A percentile compares a stretch with the other conserved stretches of the same genome.
Conservation (phyloP, 2,113 vertebrate genomes). For the Motacilla alba region DNA sequence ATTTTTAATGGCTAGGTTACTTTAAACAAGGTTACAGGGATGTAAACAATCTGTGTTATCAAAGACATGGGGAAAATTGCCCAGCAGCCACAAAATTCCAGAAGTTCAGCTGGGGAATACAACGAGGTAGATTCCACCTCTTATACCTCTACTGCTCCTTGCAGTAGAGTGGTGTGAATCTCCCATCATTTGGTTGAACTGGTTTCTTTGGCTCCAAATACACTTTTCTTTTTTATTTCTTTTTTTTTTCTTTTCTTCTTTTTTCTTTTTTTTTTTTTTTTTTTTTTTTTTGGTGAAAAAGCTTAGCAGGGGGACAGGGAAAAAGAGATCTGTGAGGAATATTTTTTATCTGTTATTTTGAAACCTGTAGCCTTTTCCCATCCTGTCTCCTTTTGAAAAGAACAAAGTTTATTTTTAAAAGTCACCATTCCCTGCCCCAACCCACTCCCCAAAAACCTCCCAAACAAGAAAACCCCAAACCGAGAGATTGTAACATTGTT, state of each 20-base stretch:
- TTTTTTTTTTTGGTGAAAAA: not conserved
- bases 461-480: not conserved
- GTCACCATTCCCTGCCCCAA: not conserved
- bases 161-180: not conserved
- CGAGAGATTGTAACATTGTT: not conserved
- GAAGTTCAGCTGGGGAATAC: not conserved
- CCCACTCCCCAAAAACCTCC: fast-evolving
- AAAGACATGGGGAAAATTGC: not conserved
- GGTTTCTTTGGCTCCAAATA: not conserved
- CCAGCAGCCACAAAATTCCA: not conserved
- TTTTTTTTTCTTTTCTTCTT: no score
- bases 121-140: not conserved
- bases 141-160: not conserved
- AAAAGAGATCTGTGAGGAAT: not conserved
- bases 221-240: not conserved
- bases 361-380: not conserved
- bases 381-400: not conserved
- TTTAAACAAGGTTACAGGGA: not conserved
- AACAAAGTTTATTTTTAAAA: not conserved
- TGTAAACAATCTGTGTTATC: not conserved
- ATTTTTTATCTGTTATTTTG: not conserved
- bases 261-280: fast-evolving
- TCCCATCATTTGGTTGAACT: not conserved
- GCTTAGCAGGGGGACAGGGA: not conserved
- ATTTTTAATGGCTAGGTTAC: not conserved